These are phyloP conservation scores for Mythimna lalbum DNA, from an alignment of 2,888 invertebrate species.

Conservation along the genomic window DNA sequence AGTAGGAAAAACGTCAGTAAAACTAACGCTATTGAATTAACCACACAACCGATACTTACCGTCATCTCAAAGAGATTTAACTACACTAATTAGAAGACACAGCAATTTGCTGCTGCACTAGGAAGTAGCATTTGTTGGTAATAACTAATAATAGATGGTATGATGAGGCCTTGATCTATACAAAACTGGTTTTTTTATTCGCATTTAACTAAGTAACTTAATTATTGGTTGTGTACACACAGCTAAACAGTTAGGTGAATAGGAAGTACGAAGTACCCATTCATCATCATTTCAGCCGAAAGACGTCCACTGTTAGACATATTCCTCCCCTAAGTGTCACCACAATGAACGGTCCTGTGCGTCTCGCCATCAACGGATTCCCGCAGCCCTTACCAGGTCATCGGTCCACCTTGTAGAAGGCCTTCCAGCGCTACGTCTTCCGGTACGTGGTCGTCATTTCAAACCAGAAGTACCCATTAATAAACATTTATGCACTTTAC, in stretches of 20 bases:
- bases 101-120: conserved; percentile 3
- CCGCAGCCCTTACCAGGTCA: too few relatives aligned
- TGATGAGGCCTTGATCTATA: conserved; percentile 16
- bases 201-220: conserved; percentile 1
- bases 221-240: conserved; percentile 4
- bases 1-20: background rate
- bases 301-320: too few relatives aligned
- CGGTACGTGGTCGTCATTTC: too few relatives aligned
- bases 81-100: conserved; percentile 20
- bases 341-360: too few relatives aligned
- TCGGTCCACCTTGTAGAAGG: too few relatives aligned
- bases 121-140: conserved; percentile 16
- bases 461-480: too few relatives aligned
- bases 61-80: conserved; percentile 20
- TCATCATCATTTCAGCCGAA: too few relatives aligned
- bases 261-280: too few relatives aligned
- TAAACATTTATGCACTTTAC: too few relatives aligned
- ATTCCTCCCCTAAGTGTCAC: too few relatives aligned
- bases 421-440: too few relatives aligned
- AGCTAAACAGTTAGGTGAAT: background rate
- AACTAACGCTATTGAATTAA: background rate
- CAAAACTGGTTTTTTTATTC: background rate
- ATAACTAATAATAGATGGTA: background rate
- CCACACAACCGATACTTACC: conserved; percentile 11
- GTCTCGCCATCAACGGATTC: too few relatives aligned